Base-by-base conservation (phyloP, 2,888 invertebrate genomes). In the Apamea sordens region DNA sequence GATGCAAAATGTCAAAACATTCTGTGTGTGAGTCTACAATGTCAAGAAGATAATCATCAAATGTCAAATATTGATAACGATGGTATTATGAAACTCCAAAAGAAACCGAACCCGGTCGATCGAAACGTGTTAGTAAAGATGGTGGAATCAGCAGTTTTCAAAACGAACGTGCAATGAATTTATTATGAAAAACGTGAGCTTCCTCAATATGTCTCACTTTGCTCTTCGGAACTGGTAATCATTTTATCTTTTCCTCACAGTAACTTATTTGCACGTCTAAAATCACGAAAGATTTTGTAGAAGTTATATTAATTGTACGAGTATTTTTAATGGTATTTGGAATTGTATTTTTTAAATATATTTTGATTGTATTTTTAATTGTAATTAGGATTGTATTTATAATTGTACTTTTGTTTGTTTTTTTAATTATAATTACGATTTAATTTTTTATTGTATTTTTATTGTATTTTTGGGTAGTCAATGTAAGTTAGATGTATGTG, bases 91-190 rank as follows among this genome's bases (percentile, higher is more conserved):
- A 74, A 63, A 73, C n/a, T 56, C 11, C 8, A 50, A 53, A 71
- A 75, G 10, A 6, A 79, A 81, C 69, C 72, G 69, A 82, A 83
- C 72, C 41, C 75, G 77, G 86, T 80, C 69, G 72, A 85, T 74
- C 67, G 56, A 63, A 65, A 70, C 67, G 73, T 79, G 71, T 68
- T 47, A 28, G 70, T 75, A 47, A 73, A 75, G 72, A 82, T 67
- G 76, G 69, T 67, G 53, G 64, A 88, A 88, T 88, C 88, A 82
- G 75, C 73, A 82, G 61, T 63, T 73, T 77, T 59, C 67, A 80
- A 80, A 79, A 69, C 28, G 74, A 63, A 56, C 88, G 87, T 86
- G 88, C 74, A 36, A 75, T 76, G 88, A 88, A 88, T 88, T 76
- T 81, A 88, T 84, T 86, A 86, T 75, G 67, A 56, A 63, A 56